A percentile compares a stretch with the other conserved stretches of the same genome.
Conservation (phyloP, 2,888 invertebrate species). For the Blastobasis adustella region DNA sequence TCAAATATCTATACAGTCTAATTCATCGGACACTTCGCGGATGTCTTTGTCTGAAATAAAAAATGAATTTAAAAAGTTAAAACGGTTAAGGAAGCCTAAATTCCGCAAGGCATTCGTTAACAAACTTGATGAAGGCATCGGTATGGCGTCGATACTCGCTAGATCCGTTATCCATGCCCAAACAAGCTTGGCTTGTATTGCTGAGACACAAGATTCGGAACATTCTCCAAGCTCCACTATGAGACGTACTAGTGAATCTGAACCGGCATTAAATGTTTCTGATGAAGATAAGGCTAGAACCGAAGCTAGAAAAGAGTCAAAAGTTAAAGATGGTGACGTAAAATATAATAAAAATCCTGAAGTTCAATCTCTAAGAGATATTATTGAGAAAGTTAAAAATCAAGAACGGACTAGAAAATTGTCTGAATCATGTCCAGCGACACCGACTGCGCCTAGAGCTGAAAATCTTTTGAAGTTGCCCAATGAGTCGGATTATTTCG, state of each 20-base stretch:
- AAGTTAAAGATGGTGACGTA: conserved; percentile 10
- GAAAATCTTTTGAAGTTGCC: conserved; percentile 56
- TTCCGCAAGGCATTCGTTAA: conserved; percentile 44
- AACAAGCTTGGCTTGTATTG: conserved; percentile 74
- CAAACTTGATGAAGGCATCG: conserved; percentile 67
- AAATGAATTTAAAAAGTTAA: conserved; percentile 58
- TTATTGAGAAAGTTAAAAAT: conserved; percentile 40
- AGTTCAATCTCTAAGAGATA: background rate
- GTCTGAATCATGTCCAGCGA: conserved; percentile 64
- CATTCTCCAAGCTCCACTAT: conserved; percentile 54
- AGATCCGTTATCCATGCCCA: conserved; percentile 77
- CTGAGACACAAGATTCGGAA: conserved; percentile 70
- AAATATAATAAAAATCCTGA: too few relatives aligned
- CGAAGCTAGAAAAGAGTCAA: background rate
- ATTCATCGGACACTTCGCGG: conserved; percentile 63
- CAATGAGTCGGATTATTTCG: conserved; percentile 47
- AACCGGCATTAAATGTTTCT: conserved; percentile 40
- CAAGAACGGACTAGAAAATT: conserved; percentile 32
- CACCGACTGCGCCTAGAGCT: conserved; percentile 47
- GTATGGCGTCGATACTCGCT: conserved; percentile 80
- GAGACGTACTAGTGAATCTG: conserved; percentile 58
- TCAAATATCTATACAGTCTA: conserved; percentile 67
- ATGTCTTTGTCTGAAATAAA: conserved; percentile 58
- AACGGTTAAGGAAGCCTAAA: conserved; percentile 56
- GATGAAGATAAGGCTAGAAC: conserved; percentile 29